Evolutionary conservation across 2,113 vertebrate species (phyloP), one percentile per base, ranked within the genome.

Genomic region (Tragulus kanchil): DNA sequence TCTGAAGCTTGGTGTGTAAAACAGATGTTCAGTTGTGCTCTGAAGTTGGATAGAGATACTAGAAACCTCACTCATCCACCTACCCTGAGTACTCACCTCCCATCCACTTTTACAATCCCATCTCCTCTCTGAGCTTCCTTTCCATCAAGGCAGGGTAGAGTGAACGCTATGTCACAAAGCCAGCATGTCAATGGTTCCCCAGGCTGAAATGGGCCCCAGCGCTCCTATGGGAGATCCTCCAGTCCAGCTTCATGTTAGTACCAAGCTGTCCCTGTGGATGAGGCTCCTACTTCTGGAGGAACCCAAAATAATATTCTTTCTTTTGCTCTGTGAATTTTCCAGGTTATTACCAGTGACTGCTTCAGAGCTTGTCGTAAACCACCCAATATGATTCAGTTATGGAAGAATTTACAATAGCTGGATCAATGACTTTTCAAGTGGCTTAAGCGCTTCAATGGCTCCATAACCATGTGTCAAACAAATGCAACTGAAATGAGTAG

Each of bases 371-470:
- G 90, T 90, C 50, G 26, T 79, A 83, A 97, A 94, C 90, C 69
- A 95, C 31, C 85, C 65, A 85, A 4, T 69, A 89, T 96, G 92
- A 95, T 78, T 93, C 73, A 90, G 88, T 94, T 96, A 69, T n/a
- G 56, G 64, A 93, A 95, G 90, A 95, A 97, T 97, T 97, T 95
- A 92, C 77, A 93, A 61, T 85, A 59, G 59, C 95, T 89, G 94
- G 95, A 93, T 97, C 93, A 94, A 97, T 93, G 95, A 89, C 77
- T 90, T 95, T 94, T 93, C 78, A 89, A 93, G 85, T 96, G 90
- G 71, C 85, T 91, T 56, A 73, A 45, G 69, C 25, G 7, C 81
- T 92, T 36, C 14, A 5, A 87, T 0, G 12, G 67, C 52, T 94
- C 83, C n/a, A 82, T 89, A 95, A 87, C 64, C 48, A 17, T 77